Evolutionary conservation across 2,797 vertebrate genomes (phyloP), one percentile per base, ranked within the genome.

Genomic region (Spinus olivaceus): DNA sequence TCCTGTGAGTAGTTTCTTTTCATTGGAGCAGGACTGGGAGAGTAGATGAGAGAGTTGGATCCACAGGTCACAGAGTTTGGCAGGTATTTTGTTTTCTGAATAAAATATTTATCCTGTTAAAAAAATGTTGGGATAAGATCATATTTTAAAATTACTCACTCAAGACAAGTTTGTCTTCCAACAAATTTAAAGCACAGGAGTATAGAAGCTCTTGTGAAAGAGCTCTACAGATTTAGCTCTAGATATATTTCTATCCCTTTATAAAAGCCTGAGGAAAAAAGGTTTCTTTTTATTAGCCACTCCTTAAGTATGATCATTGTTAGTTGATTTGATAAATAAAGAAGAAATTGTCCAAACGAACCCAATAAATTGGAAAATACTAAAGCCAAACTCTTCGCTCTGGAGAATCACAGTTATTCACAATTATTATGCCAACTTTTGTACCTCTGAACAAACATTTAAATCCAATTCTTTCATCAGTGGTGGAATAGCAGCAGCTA

Each of bases 401-500:
- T 53, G 51, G 94, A 92, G 94, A 87, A 83, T 86, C 66, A 44
- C 13, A 83, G 63, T 64, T 95, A 83, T 86, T 95, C 89, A 77
- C 87, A 83, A 86, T 92, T 83, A 92, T 90, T 91, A 94, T 92
- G 59, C 92, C 70, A 90, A 51, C 30, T 90, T 95, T 64, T 2
- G 0, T 91, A 92, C 82, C 95, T 88, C 92, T 90, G 73, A 94
- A 96, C 87, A 96, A 96, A 92, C 60, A 94, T 79, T 94, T 94
- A 96, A 97, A 90, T 74, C 91, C 51, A 84, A 27, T 94, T 96
- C 92, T 94, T 96, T 96, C 87, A 97, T 96, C 94, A 96, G 79
- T 79, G 72, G 37, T 90, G 70, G 70, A 95, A 73, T 22, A 86
- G 77, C 56, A 70, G 89, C 89, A 94, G 70, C 80, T 91, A 94